Percentiles rank a stretch among this genome's conserved stretches.
phyloP scores from a whole-genome alignment of 2,888 invertebrate species.

The Eristalis pertinax region DNA sequence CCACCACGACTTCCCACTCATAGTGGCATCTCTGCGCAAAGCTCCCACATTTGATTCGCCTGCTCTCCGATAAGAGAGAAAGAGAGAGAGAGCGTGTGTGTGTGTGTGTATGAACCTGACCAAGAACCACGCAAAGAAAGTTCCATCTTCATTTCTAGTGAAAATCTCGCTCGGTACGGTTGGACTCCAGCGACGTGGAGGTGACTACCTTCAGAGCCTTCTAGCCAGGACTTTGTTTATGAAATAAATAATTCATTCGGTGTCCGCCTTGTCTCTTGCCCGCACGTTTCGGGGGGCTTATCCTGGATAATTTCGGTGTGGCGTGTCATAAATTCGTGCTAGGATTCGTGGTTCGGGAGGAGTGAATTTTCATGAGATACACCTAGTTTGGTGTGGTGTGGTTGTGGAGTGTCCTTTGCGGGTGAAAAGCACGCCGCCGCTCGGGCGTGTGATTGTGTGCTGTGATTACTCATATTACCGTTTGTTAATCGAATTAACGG shows the following conservation, averaged over 20 bases:
- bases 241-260: constrained; percentile 58
- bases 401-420: constrained; percentile 25
- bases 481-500: constrained; percentile 21
- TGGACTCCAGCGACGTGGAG: not conserved
- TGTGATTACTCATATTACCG: constrained; percentile 34
- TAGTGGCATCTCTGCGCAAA: constrained; percentile 15
- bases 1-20: not conserved
- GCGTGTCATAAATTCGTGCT: constrained; percentile 23
- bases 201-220: constrained; percentile 1
- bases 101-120: not conserved
- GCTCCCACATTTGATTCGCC: constrained; percentile 47
- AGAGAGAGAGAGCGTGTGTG: not conserved
- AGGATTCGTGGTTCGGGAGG: not conserved
- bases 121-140: constrained; percentile 49
- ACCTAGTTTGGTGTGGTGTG: not conserved
- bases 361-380: not conserved
- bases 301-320: constrained; percentile 22
- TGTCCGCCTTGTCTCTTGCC: constrained; percentile 4
- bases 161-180: constrained; percentile 54
- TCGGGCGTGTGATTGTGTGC: not conserved
- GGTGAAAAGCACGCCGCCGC: not conserved
- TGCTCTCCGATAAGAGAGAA: constrained; percentile 4
- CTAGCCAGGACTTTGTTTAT: constrained; percentile 50
- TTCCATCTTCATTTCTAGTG: constrained; percentile 50
- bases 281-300: not conserved